Base-by-base conservation (phyloP, 2,113 vertebrate species). In the Myotis lucifugus region DNA sequence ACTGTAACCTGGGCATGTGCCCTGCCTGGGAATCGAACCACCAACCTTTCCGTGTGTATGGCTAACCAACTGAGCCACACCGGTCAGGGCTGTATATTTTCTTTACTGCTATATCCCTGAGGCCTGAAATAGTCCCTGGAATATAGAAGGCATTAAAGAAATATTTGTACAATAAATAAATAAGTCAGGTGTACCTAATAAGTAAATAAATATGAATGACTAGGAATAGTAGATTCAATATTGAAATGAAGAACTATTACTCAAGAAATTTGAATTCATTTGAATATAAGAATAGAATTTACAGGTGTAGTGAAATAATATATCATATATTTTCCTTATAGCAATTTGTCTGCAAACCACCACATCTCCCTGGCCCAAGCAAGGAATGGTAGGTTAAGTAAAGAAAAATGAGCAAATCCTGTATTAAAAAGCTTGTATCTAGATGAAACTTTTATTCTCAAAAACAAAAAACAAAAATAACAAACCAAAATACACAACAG, bases 221-320 rank as follows among this genome's bases (percentile, higher is more conserved):
- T 3, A 91, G 27, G 13, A n/a, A n/a, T 88, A 81, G 17, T 61
- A 88, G 3, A 69, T 25, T 78, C 15, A 59, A 52, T 50, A 48
- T 32, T 79, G 10, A 93, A 91, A 79, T 54, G n/a, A 79, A 61
- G 13, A 88, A 67, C 69, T 86, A 29, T 77, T 72, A 69, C 6
- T 70, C 2, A 76, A 77, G 13, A 48, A 72, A 70, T 84, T 50
- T 76, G 54, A 32, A 85, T 96, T 95, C 11, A 59, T 56, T 91
- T 91, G 29, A 93, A 40, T 67, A 48, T 85, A 85, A 85, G 8
- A 67, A 54, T 42, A 87, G 61, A 83, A 23, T 87, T 50, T 87
- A 25, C 34, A 77, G 4, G 17, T 69, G 0, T 50, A 40, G 21
- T 52, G n/a, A 72, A 88, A 92, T 83, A 40, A 64, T 52, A 8